Percentiles rank a stretch among this genome's conserved stretches.
These are phyloP conservation scores for Coturnix japonica DNA, from an alignment of 2,113 vertebrate species.

Conservation along the genomic window DNA sequence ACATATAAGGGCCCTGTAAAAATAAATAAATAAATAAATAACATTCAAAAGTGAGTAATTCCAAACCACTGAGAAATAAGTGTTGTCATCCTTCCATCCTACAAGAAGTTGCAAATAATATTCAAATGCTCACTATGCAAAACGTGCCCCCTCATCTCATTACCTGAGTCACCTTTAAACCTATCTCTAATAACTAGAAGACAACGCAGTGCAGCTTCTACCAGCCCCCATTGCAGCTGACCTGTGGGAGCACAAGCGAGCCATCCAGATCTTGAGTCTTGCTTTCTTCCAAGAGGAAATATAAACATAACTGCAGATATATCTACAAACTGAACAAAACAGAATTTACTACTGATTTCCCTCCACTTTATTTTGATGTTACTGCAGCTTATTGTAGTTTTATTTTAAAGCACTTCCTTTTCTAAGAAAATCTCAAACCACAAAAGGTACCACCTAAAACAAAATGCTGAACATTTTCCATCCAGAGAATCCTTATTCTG, in stretches of 20 bases:
- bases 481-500: neutral
- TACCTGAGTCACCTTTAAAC: neutral
- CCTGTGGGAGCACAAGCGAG: neutral
- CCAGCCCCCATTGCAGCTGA: neutral
- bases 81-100: neutral
- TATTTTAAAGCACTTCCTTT: neutral
- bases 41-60: neutral
- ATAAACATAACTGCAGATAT: neutral
- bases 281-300: neutral
- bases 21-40: neutral
- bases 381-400: neutral
- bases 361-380: neutral
- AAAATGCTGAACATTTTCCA: neutral
- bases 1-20: neutral
- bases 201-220: neutral
- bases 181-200: neutral
- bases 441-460: neutral
- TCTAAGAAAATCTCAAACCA: neutral
- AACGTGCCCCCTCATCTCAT: neutral
- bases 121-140: neutral
- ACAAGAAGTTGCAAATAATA: neutral
- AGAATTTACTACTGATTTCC: neutral
- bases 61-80: neutral
- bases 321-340: neutral
- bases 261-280: neutral